Percentiles rank a stretch among this genome's conserved stretches.
These are phyloP conservation scores for Bufotes viridis DNA, from an alignment of 2,797 vertebrate species.

Conservation along the genomic window DNA sequence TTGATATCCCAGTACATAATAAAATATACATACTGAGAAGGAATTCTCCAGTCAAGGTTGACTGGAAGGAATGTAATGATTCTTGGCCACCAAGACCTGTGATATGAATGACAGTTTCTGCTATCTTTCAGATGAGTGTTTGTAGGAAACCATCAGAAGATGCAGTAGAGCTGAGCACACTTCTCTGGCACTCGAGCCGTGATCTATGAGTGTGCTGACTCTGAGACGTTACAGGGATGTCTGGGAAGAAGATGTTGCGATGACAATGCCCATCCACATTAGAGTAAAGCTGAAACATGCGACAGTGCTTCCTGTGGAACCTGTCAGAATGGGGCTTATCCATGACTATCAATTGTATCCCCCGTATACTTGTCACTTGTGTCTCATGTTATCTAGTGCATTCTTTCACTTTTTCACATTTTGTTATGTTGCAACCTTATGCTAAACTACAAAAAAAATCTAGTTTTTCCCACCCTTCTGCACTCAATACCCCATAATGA, in stretches of 20 bases:
- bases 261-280: constrained; percentile 11
- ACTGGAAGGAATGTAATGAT: neutral
- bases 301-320: constrained; percentile 8
- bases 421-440: too few relatives aligned
- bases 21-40: neutral
- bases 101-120: constrained; percentile 6
- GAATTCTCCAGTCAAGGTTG: neutral
- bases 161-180: constrained; percentile 10
- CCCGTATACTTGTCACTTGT: neutral
- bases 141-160: neutral
- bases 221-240: constrained; percentile 7
- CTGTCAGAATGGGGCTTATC: neutral
- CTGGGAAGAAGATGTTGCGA: constrained; percentile 2
- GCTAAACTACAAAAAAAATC: too few relatives aligned
- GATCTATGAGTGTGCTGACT: constrained; percentile 18
- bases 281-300: neutral
- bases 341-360: neutral
- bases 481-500: too few relatives aligned
- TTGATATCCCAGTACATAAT: neutral
- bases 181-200: constrained; percentile 3
- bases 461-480: too few relatives aligned
- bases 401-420: too few relatives aligned
- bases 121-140: constrained; percentile 36
- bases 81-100: neutral
- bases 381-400: neutral